A percentile compares a stretch with the other conserved stretches of the same genome.
These are phyloP conservation scores for Anser cygnoides DNA, from an alignment of 2,113 vertebrate species.

Conservation along the genomic window DNA sequence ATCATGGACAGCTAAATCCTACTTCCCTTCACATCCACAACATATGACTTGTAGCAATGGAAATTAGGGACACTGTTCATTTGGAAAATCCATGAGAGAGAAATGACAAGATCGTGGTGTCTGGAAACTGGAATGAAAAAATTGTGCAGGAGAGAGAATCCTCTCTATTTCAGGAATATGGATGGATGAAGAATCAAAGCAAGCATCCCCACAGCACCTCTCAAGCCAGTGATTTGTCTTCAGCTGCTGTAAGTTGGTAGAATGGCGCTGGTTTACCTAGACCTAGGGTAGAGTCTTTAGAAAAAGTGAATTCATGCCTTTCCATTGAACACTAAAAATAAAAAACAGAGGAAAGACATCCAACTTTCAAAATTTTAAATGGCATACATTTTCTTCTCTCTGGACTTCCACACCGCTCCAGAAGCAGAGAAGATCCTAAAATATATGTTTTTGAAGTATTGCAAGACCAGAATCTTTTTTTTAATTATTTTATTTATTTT, in stretches of 20 bases:
- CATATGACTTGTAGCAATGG: neutral
- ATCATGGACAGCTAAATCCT: neutral
- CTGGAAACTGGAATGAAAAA: neutral
- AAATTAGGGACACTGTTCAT: neutral
- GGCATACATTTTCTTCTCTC: neutral
- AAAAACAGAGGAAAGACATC: neutral
- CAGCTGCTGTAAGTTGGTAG: neutral
- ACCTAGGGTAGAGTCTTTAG: neutral
- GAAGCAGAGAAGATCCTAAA: neutral
- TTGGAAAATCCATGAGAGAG: neutral
- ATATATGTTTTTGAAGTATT: neutral
- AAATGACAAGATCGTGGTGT: neutral
- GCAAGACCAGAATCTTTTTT: neutral
- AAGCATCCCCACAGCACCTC: neutral
- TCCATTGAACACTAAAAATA: neutral
- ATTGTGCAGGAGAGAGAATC: neutral
- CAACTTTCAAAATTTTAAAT: neutral
- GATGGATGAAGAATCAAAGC: neutral
- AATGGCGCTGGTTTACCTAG: neutral
- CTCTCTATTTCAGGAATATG: neutral
- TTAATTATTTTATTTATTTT: neutral
- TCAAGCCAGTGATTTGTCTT: neutral
- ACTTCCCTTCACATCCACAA: neutral
- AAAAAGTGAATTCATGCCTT: neutral
- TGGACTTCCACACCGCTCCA: neutral